These are phyloP conservation scores for Sciurus carolinensis DNA, from an alignment of 2,797 vertebrate genomes.

Conservation along the genomic window DNA sequence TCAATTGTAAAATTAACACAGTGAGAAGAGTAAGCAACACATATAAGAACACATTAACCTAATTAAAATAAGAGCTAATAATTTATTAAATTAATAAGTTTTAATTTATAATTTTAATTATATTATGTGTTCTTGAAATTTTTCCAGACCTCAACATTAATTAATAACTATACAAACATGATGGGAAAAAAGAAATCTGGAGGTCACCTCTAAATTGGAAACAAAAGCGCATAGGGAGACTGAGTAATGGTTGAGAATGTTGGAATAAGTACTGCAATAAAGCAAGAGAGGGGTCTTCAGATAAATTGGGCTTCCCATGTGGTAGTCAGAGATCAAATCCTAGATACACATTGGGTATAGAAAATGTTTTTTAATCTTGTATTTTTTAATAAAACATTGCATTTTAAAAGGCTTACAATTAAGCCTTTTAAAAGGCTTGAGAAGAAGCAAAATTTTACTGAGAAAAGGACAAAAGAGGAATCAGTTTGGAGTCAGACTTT, in stretches of 20 bases:
- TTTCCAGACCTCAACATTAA: constrained; percentile 20
- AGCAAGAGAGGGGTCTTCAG: not conserved
- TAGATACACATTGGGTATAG: not conserved
- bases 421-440: not conserved
- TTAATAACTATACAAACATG: not conserved
- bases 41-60: not conserved
- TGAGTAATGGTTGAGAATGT: not conserved
- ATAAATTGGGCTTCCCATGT: not conserved
- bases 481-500: not conserved
- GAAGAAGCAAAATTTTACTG: not conserved
- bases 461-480: not conserved
- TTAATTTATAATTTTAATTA: too few relatives aligned
- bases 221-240: not conserved
- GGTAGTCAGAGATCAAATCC: not conserved
- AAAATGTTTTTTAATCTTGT: not conserved
- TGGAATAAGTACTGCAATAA: not conserved
- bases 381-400: not conserved
- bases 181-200: not conserved
- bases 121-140: not conserved
- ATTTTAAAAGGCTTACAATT: not conserved
- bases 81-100: too few relatives aligned
- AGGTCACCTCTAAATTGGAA: not conserved
- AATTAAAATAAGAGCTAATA: not conserved
- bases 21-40: not conserved
- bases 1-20: not conserved